A percentile compares a stretch with the other conserved stretches of the same genome.
phyloP scores from a whole-genome alignment of 2,797 vertebrate genomes.

The Gadopsis bispinosus region DNA sequence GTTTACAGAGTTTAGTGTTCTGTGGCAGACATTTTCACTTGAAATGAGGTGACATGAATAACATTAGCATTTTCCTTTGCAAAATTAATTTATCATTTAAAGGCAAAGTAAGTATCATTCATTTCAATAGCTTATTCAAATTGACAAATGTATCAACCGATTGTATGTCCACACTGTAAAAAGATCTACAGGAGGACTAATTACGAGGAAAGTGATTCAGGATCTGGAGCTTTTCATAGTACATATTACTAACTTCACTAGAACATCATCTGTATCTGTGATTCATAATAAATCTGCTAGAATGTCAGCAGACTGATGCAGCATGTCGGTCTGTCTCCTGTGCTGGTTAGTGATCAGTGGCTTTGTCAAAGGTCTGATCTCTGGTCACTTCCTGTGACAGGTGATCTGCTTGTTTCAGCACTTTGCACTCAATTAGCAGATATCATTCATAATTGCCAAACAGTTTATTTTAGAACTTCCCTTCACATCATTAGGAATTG shows the following conservation, averaged over 20 bases:
- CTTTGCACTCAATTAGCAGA: conserved; percentile 31
- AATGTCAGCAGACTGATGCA: neutral
- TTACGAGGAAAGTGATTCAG: neutral
- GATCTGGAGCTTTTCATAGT: neutral
- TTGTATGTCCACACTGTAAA: neutral
- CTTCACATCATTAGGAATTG: neutral
- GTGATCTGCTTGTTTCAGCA: conserved; percentile 32
- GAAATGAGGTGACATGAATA: too few species aligned
- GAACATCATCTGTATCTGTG: neutral
- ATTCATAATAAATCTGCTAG: too few species aligned
- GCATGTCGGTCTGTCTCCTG: neutral
- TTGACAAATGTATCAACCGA: neutral
- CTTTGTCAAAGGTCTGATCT: conserved; percentile 6
- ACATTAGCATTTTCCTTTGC: neutral
- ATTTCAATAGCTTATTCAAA: neutral
- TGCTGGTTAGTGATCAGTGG: conserved; percentile 11
- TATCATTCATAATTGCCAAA: conserved; percentile 11
- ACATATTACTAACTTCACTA: neutral
- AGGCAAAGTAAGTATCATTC: neutral
- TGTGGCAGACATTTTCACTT: neutral
- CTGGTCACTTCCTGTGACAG: conserved; percentile 6
- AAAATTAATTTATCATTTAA: neutral
- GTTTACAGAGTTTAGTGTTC: neutral
- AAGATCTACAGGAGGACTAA: too few species aligned
- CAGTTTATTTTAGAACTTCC: neutral